These are phyloP conservation scores for Mormyrops attenuatus DNA, from an alignment of 2,797 vertebrate species.

Conservation along the genomic window DNA sequence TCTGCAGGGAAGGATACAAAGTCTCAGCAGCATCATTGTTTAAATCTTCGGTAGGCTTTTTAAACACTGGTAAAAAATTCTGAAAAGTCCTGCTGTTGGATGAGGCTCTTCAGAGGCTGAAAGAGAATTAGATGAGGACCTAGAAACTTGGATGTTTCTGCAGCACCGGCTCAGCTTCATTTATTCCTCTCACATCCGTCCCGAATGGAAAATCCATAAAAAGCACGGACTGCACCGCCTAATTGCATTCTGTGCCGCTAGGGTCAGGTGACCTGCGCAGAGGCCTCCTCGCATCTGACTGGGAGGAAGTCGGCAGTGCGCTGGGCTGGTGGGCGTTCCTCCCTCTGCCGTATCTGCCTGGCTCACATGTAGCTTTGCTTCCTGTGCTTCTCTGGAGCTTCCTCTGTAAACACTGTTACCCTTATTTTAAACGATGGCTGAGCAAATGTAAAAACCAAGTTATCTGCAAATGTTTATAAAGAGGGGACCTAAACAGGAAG, in stretches of 20 bases:
- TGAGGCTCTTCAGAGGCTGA: neutral
- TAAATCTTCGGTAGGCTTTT: neutral
- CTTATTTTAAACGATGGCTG: constrained; percentile 18
- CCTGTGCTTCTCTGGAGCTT: constrained; percentile 2
- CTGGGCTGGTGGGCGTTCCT: neutral
- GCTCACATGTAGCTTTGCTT: neutral
- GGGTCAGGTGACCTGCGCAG: constrained; percentile 15
- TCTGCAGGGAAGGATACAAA: neutral
- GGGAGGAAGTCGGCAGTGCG: neutral
- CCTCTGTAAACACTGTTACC: constrained; percentile 15
- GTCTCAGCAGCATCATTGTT: neutral
- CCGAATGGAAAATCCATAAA: constrained; percentile 15
- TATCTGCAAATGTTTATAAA: constrained; percentile 25
- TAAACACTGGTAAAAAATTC: neutral
- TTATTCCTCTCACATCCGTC: neutral
- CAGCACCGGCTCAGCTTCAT: constrained; percentile 3
- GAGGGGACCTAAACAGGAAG: constrained; percentile 33
- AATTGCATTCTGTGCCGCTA: constrained; percentile 20
- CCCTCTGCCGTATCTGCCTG: neutral
- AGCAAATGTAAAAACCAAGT: constrained; percentile 20
- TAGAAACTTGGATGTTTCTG: neutral
- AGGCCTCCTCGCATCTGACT: constrained; percentile 12
- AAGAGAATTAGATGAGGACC: neutral
- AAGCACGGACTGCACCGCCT: constrained; percentile 7
- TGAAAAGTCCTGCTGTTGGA: neutral